These are phyloP conservation scores for Porites evermanni DNA, from an alignment of 92 coral and sea anemone species.

Conservation along the genomic window DNA sequence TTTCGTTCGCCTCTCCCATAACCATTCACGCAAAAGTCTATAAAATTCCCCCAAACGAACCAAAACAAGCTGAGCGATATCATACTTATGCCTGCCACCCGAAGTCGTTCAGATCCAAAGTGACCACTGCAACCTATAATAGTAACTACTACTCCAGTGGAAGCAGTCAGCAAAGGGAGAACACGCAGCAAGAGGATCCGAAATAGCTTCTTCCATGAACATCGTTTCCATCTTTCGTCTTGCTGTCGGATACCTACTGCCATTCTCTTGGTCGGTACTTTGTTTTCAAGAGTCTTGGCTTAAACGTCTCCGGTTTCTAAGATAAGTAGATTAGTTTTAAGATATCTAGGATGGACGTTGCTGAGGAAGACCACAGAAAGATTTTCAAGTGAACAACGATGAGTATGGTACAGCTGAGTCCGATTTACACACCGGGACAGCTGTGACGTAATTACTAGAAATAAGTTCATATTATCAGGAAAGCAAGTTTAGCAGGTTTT, in stretches of 20 bases:
- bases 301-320: not conserved
- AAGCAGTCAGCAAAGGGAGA: not conserved
- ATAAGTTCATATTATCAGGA: not conserved
- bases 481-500: not conserved
- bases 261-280: not conserved
- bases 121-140: not conserved
- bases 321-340: not conserved
- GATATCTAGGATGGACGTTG: no score
- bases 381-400: not conserved
- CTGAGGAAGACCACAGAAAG: no score
- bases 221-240: not conserved
- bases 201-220: not conserved
- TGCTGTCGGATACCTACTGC: not conserved
- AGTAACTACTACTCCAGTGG: conserved; percentile 2
- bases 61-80: conserved; percentile 32
- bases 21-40: conserved; percentile 20
- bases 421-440: not conserved
- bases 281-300: no score
- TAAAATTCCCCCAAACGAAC: conserved; percentile 37
- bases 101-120: not conserved
- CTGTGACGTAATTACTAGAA: not conserved
- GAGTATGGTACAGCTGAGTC: not conserved
- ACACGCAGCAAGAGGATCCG: conserved; percentile 10
- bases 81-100: conserved; percentile 17
- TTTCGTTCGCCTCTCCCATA: conserved; percentile 2